phyloP scores from a whole-genome alignment of 2,888 invertebrate genomes.

The Exocentrus adspersus region DNA sequence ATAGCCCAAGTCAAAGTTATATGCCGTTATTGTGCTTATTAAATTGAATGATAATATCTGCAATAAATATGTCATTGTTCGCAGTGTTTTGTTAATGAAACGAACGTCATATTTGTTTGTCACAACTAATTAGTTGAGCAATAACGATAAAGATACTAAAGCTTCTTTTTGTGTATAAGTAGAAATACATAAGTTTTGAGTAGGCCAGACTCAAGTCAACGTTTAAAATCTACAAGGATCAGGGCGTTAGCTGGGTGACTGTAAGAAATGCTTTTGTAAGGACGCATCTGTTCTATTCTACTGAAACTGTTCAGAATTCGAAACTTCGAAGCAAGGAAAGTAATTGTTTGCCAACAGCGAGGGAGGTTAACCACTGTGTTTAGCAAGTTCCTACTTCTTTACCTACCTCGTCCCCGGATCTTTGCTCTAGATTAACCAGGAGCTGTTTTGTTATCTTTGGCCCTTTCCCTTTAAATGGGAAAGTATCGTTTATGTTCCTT shows the following conservation, averaged over 20 bases:
- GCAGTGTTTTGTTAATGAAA: background rate
- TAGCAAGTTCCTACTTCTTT: constrained; percentile 41
- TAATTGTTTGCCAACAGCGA: constrained; percentile 52
- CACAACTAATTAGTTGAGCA: too few relatives aligned
- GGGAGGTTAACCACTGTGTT: constrained; percentile 51
- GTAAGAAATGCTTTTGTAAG: constrained; percentile 22
- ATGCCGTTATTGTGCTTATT: background rate
- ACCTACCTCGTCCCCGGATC: constrained; percentile 21
- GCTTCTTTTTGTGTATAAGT: too few relatives aligned
- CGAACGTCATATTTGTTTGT: too few relatives aligned
- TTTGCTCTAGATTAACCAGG: constrained; percentile 22
- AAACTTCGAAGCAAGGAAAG: constrained; percentile 44
- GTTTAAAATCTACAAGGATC: too few relatives aligned
- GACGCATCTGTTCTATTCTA: constrained; percentile 49
- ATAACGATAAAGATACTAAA: too few relatives aligned
- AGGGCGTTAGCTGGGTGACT: too few relatives aligned
- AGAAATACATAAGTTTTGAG: too few relatives aligned
- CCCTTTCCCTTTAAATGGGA: constrained; percentile 11
- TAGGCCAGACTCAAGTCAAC: too few relatives aligned
- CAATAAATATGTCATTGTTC: background rate
- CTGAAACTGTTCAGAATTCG: constrained; percentile 45
- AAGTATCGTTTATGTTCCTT: background rate
- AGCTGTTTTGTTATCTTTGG: constrained; percentile 22
- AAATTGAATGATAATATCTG: background rate
- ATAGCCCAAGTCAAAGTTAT: too few relatives aligned